Base-by-base conservation (phyloP, 2,888 invertebrate species). In the Machimus rusticus region DNA sequence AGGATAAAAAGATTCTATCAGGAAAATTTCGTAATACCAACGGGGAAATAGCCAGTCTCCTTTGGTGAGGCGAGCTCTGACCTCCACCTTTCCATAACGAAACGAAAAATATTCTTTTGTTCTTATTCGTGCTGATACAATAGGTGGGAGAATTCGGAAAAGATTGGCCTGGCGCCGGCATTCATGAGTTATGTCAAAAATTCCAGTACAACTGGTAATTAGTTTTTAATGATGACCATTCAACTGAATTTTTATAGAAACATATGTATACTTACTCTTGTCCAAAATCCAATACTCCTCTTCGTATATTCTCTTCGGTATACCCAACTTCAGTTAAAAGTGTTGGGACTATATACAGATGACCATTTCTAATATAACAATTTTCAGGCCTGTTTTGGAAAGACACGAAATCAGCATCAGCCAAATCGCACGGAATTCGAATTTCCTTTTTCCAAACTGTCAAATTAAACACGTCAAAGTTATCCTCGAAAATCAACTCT, bases 41-140 rank as follows among this genome's bases (percentile, higher is more conserved):
- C 97, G 93, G 84, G 97, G 96, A 90, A 96, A 94, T 23, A 97
- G 92, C 97, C 97, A 97, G 91, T 96, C 96, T 0, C 97, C 97
- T 89, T 93, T 93, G 0, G 97, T 96, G 31, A 97, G 90, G 91
- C 95, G 96, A 0, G 96, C 97, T 31, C 94, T 93, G 3, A 97
- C 93, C 90, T 95, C 94, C 16, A 97, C 93, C 57, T 93, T 94
- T 14, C 97, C 97, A 90, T 96, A 96, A 12, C 94, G 94, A 90
- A 97, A 96, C 5, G 94, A 94, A 90, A 96, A 95, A 0, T 92
- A 92, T 57, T 94, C 93, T 89, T 94, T 95, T 1, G 95, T 95
- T 57, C 94, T 94, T 16, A 97, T 90, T 84, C 94, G 93, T 0
- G 95, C 95, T 1, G 95, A 95, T 37, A 94, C 93, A 4, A 96